These are phyloP conservation scores for Halichoerus grypus DNA, from an alignment of 2,113 vertebrate species.

Conservation along the genomic window DNA sequence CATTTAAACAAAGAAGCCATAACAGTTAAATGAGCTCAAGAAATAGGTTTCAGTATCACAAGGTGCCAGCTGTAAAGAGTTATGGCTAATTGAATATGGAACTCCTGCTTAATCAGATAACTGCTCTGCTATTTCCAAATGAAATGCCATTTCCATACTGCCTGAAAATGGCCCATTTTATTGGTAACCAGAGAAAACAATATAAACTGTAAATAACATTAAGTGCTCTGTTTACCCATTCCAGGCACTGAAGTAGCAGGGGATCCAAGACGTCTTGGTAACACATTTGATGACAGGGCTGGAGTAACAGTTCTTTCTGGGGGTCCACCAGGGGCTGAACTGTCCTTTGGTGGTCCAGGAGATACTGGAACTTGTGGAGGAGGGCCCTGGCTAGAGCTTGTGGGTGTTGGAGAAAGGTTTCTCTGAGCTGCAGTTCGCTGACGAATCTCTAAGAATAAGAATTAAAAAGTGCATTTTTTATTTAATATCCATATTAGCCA, in stretches of 20 bases:
- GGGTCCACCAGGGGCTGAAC: conserved; percentile 93
- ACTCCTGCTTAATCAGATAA: conserved; percentile 93
- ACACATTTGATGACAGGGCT: conserved; percentile 91
- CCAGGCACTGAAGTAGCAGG: conserved; percentile 94
- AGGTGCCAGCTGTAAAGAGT: conserved; percentile 93
- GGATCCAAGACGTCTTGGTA: conserved; percentile 92
- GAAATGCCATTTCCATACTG: conserved; percentile 92
- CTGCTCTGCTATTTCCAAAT: conserved; percentile 91
- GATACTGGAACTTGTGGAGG: conserved; percentile 85
- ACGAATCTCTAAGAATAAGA: conserved; percentile 92
- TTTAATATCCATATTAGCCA: conserved; percentile 75
- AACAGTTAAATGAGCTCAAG: conserved; percentile 92
- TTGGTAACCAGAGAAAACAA: conserved; percentile 93
- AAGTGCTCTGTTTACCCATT: conserved; percentile 96
- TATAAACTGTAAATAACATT: conserved; percentile 93
- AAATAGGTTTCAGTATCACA: conserved; percentile 92
- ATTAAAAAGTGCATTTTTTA: conserved; percentile 40
- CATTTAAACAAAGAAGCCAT: conserved; percentile 93
- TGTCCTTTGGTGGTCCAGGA: conserved; percentile 88
- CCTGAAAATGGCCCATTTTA: conserved; percentile 91
- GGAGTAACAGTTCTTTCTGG: conserved; percentile 91
- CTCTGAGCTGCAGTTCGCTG: conserved; percentile 93
- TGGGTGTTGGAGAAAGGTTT: conserved; percentile 85
- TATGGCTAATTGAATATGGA: conserved; percentile 94
- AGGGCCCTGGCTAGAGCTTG: conserved; percentile 84